Evolutionary conservation across 1,140 invertebrate genomes (phyloP).

Genomic region (Lordiphosa mommai): DNA sequence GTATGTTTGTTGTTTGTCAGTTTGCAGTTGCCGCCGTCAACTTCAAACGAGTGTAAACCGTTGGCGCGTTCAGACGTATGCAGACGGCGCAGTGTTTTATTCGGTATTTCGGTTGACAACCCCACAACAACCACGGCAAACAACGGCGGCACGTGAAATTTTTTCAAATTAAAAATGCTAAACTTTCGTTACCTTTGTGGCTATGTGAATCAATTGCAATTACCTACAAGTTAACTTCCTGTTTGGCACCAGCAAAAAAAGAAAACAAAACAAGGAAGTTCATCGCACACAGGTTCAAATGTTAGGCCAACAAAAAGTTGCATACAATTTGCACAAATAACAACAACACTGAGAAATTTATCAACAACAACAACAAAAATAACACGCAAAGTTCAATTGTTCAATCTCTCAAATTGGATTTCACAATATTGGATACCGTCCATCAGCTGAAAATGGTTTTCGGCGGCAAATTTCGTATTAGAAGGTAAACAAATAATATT

Average conservation of each 20-base stretch:
- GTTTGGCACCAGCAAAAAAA: conserved; percentile 10
- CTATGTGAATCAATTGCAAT: conserved; percentile 59
- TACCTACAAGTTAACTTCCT: conserved; percentile 28
- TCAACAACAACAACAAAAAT: conserved; percentile 38
- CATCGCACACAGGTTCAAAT: too few relatives aligned
- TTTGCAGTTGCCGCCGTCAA: conserved; percentile 14
- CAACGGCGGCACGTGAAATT: conserved; percentile 21
- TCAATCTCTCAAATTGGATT: conserved; percentile 62
- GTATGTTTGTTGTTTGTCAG: conserved; percentile 9
- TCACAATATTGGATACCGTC: conserved; percentile 70
- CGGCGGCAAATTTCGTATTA: conserved; percentile 76
- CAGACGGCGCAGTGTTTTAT: conserved; percentile 23
- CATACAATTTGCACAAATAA: conserved; percentile 57
- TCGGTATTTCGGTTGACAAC: conserved; percentile 35
- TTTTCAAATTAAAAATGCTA: conserved; percentile 57
- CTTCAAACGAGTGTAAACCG: conserved; percentile 64
- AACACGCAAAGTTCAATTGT: conserved; percentile 34
- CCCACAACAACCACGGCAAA: conserved; percentile 14
- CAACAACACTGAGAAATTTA: conserved; percentile 29
- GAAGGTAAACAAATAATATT: conserved; percentile 58
- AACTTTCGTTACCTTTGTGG: conserved; percentile 57
- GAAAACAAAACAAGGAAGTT: conserved; percentile 15
- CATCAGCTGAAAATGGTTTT: conserved; percentile 74
- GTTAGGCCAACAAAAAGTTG: conserved; percentile 53
- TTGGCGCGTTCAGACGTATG: conserved; percentile 64